Evolutionary conservation across 2,888 invertebrate genomes (phyloP).

Genomic region (Frankliniella fusca): DNA sequence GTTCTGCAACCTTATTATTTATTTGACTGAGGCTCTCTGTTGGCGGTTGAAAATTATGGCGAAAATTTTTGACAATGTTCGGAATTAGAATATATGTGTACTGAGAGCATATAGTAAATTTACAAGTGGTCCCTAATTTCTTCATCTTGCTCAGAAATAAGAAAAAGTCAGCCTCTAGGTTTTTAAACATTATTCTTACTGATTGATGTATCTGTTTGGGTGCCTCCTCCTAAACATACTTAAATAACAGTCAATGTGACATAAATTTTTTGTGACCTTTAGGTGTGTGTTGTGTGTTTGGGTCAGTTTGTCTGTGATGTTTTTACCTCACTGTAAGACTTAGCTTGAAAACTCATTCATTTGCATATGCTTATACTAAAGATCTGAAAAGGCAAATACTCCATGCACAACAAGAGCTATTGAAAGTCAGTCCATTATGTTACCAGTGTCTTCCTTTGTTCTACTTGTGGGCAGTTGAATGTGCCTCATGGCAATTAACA

Average conservation of each 20-base stretch:
- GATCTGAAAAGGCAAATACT: not conserved
- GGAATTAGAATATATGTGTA: no score
- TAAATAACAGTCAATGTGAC: no score
- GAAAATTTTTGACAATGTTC: not conserved
- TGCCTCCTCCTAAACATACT: no score
- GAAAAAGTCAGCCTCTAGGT: no score
- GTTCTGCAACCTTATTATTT: not conserved
- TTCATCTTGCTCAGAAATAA: no score
- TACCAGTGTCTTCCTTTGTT: conserved; percentile 8
- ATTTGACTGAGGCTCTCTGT: conserved; percentile 24
- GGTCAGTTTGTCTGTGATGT: conserved; percentile 9
- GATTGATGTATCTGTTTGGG: no score
- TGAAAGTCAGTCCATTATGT: not conserved
- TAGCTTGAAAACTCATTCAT: not conserved
- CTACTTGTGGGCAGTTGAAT: not conserved
- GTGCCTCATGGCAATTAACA: not conserved
- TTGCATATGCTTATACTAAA: not conserved
- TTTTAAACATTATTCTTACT: no score
- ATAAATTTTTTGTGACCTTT: not conserved
- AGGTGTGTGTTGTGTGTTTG: not conserved
- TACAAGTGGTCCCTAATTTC: no score
- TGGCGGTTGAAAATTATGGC: not conserved
- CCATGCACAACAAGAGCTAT: not conserved
- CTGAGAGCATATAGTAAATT: no score
- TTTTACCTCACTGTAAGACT: conserved; percentile 15